These are phyloP conservation scores for Ecliptopera silaceata DNA, from an alignment of 2,888 invertebrate species.

Conservation along the genomic window DNA sequence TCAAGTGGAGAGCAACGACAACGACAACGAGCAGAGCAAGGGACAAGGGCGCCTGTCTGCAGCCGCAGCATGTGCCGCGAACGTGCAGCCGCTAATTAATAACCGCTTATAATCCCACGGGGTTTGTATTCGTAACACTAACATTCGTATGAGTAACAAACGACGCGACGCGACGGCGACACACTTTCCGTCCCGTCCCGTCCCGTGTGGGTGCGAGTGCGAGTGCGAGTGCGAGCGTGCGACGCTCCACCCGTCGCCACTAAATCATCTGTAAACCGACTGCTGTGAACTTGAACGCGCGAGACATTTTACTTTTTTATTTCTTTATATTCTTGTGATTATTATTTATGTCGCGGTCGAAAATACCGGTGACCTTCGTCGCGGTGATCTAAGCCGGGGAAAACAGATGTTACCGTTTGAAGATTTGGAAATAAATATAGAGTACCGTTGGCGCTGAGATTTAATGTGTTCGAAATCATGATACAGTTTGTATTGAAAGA, in stretches of 20 bases:
- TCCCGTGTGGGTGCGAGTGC: too few relatives aligned
- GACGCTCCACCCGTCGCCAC: neutral
- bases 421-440: slow-evolving; percentile 13
- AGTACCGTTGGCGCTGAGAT: neutral
- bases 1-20: too few relatives aligned
- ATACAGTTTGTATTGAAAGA: slow-evolving; percentile 9
- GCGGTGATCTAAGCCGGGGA: slow-evolving; percentile 22
- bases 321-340: slow-evolving; percentile 25
- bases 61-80: slow-evolving; percentile 5
- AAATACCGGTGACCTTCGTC: slow-evolving; percentile 36
- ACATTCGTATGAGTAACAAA: neutral
- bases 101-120: slow-evolving; percentile 29
- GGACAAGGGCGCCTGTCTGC: slow-evolving; percentile 10
- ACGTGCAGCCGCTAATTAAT: slow-evolving; percentile 19
- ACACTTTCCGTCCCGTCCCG: neutral
- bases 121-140: slow-evolving; percentile 8
- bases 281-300: slow-evolving; percentile 30
- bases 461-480: neutral
- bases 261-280: slow-evolving; percentile 16
- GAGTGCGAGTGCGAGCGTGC: too few relatives aligned
- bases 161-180: slow-evolving; percentile 1
- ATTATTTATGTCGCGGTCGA: slow-evolving; percentile 32
- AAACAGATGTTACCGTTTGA: slow-evolving; percentile 24
- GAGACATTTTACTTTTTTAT: slow-evolving; percentile 21
- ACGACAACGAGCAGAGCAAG: too few relatives aligned